Base-by-base conservation (phyloP, 2,888 invertebrate genomes). In the Agriopis leucophaearia region DNA sequence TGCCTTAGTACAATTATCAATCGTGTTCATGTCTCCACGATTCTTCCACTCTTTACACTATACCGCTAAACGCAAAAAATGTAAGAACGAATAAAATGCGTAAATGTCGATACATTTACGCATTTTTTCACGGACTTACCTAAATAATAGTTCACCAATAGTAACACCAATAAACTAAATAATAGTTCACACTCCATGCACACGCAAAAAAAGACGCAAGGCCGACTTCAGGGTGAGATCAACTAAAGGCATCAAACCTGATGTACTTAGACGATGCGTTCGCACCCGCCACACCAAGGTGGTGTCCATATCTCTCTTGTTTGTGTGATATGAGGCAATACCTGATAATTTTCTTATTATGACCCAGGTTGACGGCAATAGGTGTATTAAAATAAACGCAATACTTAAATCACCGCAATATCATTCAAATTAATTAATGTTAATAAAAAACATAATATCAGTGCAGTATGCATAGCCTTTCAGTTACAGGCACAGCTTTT, bases 321-420 rank as follows among this genome's bases (percentile, higher is more conserved):
- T 27, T 27, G 27, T 27, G 27, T 27, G 27, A 27, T 27, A 3
- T 27, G 27, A 5, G 27, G 27, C 4, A 27, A 27, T 5, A 27
- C 27, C 27, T 42, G 13, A 13, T 42, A 1, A 12, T 42, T 42
- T 42, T 10, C 12, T 2, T 1, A 42, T 42, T 42, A 12, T 42
- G 42, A 42, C 42, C 42, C 42, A 13, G 42, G 42, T 13, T 42
- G 42, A 52, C 52, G 52, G 36, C 15, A 36, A 52, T 52, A 38
- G 51, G 15, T 52, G 36, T 36, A 38, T 36, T 54, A 54, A 54
- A 54, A 54, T 54, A 40, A 40, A 40, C 16, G 54, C 8, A 54
- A 54, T 54, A 16, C 38, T 52, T 15, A 36, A 6, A 51, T 36
- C 35, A 51, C 9, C 51, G 51, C 51, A 51, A 51, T 15, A 51